Evolutionary conservation across 1,140 invertebrate genomes (phyloP), one percentile per base, ranked within the genome.

Genomic region (Orchesella cincta): DNA sequence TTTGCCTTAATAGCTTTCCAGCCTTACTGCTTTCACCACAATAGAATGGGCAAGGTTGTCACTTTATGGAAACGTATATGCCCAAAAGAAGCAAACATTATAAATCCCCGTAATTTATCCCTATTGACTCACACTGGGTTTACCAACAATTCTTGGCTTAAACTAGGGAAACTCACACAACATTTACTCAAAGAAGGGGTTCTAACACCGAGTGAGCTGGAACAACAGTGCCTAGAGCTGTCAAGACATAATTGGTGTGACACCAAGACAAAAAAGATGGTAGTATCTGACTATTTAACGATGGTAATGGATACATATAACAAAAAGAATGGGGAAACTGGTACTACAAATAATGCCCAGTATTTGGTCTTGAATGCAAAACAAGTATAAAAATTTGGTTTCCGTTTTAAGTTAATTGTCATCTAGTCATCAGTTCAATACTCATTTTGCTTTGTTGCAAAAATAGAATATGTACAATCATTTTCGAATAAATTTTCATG

Each of bases 41-140:
- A 76, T 0, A 36, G 62, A 31, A 67, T 34, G 76, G 80, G 83
- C 1, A 76, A 82, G 28, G 84, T 88, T 67, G 81, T 87, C 18
- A 82, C 81, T 34, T 64, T 85, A 51, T 88, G 86, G 87, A 85
- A 83, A 72, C 81, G 35, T n/a, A 39, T 78, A 16, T 78, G 76
- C 74, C 77, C 62, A 8, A 14, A n/a, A 12, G 29, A 26, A 26
- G 31, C 33, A 16, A 81, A 54, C 28, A 76, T 88, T 71, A 75
- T 88, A 14, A 84, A 85, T 79, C 84, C 86, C 1, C 83, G 86
- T 74, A 88, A 88, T 79, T 80, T 88, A 62, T 81, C 86, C 76
- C 76, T 88, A 23, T 71, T 88, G 1, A 81, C 83, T 8, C 81
- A 85, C 76, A 81, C 87, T 20, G 34, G 39, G 28, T 51, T 71